Evolutionary conservation across 1,140 invertebrate genomes (phyloP), one percentile per base, ranked within the genome.

Genomic region (Lutraria rhynchaena): DNA sequence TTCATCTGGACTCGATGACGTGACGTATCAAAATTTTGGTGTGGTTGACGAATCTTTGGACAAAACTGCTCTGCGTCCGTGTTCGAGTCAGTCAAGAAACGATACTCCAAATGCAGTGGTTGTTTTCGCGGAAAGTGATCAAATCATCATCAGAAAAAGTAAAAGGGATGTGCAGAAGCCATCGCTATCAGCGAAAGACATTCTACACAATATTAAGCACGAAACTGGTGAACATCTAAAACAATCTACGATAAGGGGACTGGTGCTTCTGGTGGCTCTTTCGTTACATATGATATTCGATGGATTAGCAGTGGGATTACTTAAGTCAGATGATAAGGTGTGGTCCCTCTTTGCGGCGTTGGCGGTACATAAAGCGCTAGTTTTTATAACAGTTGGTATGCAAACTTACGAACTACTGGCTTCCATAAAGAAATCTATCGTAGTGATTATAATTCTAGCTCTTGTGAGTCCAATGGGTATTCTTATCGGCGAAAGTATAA

Each of bases 371-470:
- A 96, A 96, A 91, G 94, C 95, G 63, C 95, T 97, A 4, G 95
- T 97, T 67, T 95, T 95, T n/a, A 96, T 96, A 89, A 96, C 95
- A 85, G 92, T 96, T 31, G 96, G 96, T 5, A 93, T 95, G 15
- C 93, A 93, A 57, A 87, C 95, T n/a, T 92, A 95, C 19, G 94
- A 95, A 46, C 94, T 94, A 0, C 60, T 78, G 3, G 37, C 93
- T 22, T 93, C 95, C 22, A 89, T 91, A 1, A 88, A 89, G 41
- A 93, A 93, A 1, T 74, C 85, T 7, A 19, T 83, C 4, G 1
- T 86, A 1, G 27, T 83, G 29, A 49, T 88, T 17, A 60, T 92
- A 17, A 61, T 94, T 4, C 95, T 95, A 83, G 95, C 95, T 0
- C 85, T 95, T 27, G 94, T 96, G 0, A 95, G 95, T 22, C 95